These are phyloP conservation scores for Betta splendens DNA, from an alignment of 2,797 vertebrate genomes.

Conservation along the genomic window DNA sequence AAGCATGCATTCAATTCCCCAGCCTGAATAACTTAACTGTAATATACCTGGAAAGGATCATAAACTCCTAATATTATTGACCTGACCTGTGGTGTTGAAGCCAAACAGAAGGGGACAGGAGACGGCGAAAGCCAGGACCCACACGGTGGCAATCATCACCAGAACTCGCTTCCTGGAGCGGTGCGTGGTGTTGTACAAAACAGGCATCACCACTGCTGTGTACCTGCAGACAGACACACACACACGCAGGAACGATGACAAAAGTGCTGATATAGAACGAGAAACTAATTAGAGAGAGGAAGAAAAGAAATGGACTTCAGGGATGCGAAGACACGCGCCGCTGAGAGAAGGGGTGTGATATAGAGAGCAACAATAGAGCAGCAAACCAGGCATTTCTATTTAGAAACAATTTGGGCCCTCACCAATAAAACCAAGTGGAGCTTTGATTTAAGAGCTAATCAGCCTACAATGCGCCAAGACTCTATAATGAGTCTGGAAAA, in stretches of 20 bases:
- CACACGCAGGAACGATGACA: constrained; percentile 6
- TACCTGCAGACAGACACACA: constrained; percentile 80
- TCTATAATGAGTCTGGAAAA: constrained; percentile 61
- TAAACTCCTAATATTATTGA: constrained; percentile 10
- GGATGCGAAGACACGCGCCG: constrained; percentile 35
- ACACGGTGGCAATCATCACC: constrained; percentile 89
- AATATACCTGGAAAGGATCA: background rate
- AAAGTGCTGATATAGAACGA: constrained; percentile 37
- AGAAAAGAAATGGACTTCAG: constrained; percentile 18
- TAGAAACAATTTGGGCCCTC: constrained; percentile 58
- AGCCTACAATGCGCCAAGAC: constrained; percentile 46
- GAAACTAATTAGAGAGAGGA: constrained; percentile 28
- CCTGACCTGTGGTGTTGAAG: constrained; percentile 95
- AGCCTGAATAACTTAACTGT: background rate
- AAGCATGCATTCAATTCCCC: background rate
- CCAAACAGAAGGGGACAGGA: constrained; percentile 95
- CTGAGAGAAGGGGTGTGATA: constrained; percentile 22
- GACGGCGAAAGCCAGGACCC: constrained; percentile 91
- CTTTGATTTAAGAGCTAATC: constrained; percentile 70
- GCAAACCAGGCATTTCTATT: constrained; percentile 46
- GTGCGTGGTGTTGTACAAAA: constrained; percentile 91
- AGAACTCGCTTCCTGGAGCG: constrained; percentile 90
- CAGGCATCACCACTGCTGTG: constrained; percentile 93
- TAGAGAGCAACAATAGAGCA: constrained; percentile 41
- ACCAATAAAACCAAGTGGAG: constrained; percentile 49